Evolutionary conservation across 2,113 vertebrate species (phyloP), one percentile per base, ranked within the genome.

Genomic region (Sturnira hondurensis): DNA sequence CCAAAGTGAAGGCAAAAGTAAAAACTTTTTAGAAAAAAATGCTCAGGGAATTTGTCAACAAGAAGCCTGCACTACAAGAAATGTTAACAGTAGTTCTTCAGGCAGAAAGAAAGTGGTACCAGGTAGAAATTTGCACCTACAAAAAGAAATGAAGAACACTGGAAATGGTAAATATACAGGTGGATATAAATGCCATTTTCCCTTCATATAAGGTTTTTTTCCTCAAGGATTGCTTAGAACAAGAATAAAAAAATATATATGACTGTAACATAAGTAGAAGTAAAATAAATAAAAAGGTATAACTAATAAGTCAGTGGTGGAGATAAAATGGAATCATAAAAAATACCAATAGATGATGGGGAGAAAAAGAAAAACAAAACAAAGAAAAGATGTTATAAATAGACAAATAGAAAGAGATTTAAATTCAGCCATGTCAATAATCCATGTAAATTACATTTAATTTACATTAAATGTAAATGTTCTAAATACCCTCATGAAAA

Each of bases 1-100:
- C 41, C 31, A 96, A 90, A 76, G 45, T 58, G 50, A 80, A 90
- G 52, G 38, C 65, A 90, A 93, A 96, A 68, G n/a, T 89, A 86
- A 73, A 90, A 54, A 81, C 56, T 28, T 86, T 3, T 10, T 20
- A 19, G 70, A 38, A 87, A 82, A 96, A 41, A 91, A 81, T 71
- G 58, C 68, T 70, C 26, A 85, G 52, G 85, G 54, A 91, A 50
- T 84, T 47, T 86, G 84, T 87, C 43, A 81, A 65, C 43, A 88
- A 61, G 19, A 71, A 58, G 56, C 52, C n/a, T 93, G 28, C 8
- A 47, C 41, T 50, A 20, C 11, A 47, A 86, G 81, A 93, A 56
- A n/a, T 87, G 54, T 74, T 80, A 24, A 71, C 38, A 91, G 54
- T 50, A 38, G 58, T 82, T 87, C 36, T 94, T 63, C 13, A 88